Percentiles rank a stretch among this genome's conserved stretches.
phyloP scores from a whole-genome alignment of 1,140 invertebrate species.

The Drosophila carrolli region DNA sequence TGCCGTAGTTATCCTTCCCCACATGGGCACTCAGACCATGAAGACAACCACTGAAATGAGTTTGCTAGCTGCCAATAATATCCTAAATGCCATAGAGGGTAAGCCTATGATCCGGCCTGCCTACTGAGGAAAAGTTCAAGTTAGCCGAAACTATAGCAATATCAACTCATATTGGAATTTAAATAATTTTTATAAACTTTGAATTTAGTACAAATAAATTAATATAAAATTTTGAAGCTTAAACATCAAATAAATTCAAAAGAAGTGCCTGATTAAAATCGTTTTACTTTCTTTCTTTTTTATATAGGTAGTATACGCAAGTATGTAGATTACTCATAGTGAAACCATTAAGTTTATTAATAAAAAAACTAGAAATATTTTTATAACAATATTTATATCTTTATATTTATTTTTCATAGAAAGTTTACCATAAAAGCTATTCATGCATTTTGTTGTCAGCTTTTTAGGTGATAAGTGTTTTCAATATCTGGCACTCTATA shows the following conservation, averaged over 20 bases:
- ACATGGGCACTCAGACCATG: constrained; percentile 93
- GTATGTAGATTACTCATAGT: no score
- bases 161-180: background rate
- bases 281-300: no score
- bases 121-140: constrained; percentile 41
- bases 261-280: no score
- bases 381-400: no score
- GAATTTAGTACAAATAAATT: background rate
- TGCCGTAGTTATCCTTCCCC: constrained; percentile 90
- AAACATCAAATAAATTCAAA: no score
- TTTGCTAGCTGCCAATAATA: constrained; percentile 90
- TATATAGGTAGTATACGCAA: no score
- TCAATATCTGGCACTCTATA: constrained; percentile 14
- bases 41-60: constrained; percentile 93
- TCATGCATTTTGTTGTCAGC: background rate
- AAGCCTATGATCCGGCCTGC: constrained; percentile 87
- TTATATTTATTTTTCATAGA: background rate
- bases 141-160: background rate
- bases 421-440: background rate
- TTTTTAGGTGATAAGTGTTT: constrained; percentile 9
- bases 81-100: constrained; percentile 90
- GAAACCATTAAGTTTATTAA: no score
- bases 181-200: background rate
- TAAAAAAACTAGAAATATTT: no score
- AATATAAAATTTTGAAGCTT: no score